Evolutionary conservation across 2,888 invertebrate genomes (phyloP), one percentile per base, ranked within the genome.

Genomic region (Dryadula phaetusa): DNA sequence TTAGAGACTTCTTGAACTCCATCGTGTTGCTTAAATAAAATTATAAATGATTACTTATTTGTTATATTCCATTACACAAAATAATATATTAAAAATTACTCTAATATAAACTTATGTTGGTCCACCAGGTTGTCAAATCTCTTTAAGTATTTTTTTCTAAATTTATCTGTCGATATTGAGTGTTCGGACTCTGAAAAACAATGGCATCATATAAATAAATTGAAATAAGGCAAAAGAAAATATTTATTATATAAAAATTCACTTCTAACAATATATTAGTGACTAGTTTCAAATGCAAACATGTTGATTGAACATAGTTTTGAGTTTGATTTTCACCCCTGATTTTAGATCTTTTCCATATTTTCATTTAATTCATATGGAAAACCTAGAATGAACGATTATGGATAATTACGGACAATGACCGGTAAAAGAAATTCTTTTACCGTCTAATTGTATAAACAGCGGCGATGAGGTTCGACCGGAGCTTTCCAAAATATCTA

Each of bases 1-100:
- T 89, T 67, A 90, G 72, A 3, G 80, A 83, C 3, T 77, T 71
- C 28, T 85, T 80, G 47, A 90, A 72, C 28, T 84, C 79, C 76
- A 79, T 77, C 2, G 83, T 83, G 66, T 84, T 76, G 4, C 91
- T 91, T 32, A 53, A 75, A 72, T 46, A 4, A 20, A 2, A 56
- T 20, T 40, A 56, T 54, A 53, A 52, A 22, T 40, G 7, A 37
- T 49, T 20, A 12, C 2, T 49, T 16, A 12, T 34, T 16, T 40
- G 12, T 37, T 12, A 3, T 16, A 1, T 25, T 18, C 25, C n/a
- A n/a, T 7, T 16, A 18, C 1, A 28, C 18, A 42, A 18, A 54
- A 3, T 44, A 64, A 46, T 18, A 25, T 56, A 25, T n/a, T 3
- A 47, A 46, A 32, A 18, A 65, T 47, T 65, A 65, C 77, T 71